Evolutionary conservation across 2,888 invertebrate species (phyloP), one percentile per base, ranked within the genome.

Genomic region (Ormyrus rosae): DNA sequence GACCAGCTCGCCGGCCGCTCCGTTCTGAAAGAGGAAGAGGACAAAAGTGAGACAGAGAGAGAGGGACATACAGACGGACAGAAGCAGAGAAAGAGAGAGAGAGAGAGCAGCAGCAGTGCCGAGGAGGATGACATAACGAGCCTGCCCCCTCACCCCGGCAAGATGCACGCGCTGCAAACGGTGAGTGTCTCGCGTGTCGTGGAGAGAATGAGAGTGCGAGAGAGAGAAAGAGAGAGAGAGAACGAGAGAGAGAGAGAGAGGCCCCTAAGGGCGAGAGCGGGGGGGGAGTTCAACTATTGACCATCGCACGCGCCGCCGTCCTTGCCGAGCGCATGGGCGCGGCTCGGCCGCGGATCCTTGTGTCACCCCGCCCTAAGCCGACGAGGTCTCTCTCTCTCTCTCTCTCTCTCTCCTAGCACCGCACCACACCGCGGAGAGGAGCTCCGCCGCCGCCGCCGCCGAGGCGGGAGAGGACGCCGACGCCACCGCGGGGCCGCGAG

Each of bases 271-370:
- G 34, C 34, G 34, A 34, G 34, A 34, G 34, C 34, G 34, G 34
- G 34, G 34, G 34, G 34, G 60, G 71, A 75, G 75, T 61, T 76
- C 68, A 71, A 78, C 74, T 81, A 81, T 81, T 81, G 81, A 81
- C 81, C 81, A 81, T 81, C 76, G 75, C 80, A 71, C 68, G 55
- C 67, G 58, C 58, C 56, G 34, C 75, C 65, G 74, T 78, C 78
- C 81, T 81, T 82, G 83, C 78, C 71, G 82, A 86, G 85, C 84
- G 83, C 83, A 86, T 85, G 85, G 85, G 85, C 84, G 86, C 85
- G 84, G 86, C 85, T 85, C 84, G 73, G 53, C 60, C 61, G 61
- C 67, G 77, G 73, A 73, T 80, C 79, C 83, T 79, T 76, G 78
- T 34, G 34, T 83, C 81, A 83, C 83, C 82, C 82, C 83, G 81